Conservation (phyloP, 2,888 invertebrate species). For the Drosophila tripunctata region DNA sequence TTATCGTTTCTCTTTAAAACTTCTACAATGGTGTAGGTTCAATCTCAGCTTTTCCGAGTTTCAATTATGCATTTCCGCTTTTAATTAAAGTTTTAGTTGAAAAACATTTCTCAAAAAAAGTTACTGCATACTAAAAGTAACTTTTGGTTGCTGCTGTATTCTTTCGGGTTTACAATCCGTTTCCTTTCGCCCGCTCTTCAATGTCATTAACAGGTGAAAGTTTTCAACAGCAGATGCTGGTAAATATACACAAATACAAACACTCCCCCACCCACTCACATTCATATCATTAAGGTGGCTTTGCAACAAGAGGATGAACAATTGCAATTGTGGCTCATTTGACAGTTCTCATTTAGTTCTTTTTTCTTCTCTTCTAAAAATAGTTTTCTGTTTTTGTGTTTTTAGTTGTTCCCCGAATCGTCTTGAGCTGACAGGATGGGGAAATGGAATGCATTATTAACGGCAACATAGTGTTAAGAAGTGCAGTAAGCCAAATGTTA, state of each 20-base stretch:
- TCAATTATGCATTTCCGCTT: constrained; percentile 71
- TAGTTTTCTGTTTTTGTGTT: not conserved
- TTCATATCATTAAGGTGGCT: constrained; percentile 49
- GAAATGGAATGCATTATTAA: constrained; percentile 53
- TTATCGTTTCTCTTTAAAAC: no score
- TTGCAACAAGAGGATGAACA: constrained; percentile 55
- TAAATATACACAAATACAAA: constrained; percentile 9
- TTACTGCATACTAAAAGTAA: constrained; percentile 50
- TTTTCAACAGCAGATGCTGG: constrained; percentile 43
- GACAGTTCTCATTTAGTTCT: constrained; percentile 73
- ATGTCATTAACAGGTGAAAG: constrained; percentile 74
- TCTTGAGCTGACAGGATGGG: constrained; percentile 32
- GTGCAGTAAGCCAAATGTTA: constrained; percentile 74
- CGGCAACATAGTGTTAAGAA: constrained; percentile 75
- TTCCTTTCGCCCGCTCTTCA: constrained; percentile 25
- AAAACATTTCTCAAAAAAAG: constrained; percentile 58
- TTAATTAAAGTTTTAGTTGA: constrained; percentile 75
- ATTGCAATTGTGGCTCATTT: constrained; percentile 75
- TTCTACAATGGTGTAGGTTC: no score
- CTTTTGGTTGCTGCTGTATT: constrained; percentile 37
- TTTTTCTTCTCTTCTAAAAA: not conserved
- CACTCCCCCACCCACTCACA: constrained; percentile 4
- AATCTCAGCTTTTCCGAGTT: constrained; percentile 46
- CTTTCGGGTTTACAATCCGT: constrained; percentile 32
- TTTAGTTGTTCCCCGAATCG: constrained; percentile 33